Evolutionary conservation across 1,140 invertebrate genomes (phyloP).

Genomic region (Rhynchophorus ferrugineus): DNA sequence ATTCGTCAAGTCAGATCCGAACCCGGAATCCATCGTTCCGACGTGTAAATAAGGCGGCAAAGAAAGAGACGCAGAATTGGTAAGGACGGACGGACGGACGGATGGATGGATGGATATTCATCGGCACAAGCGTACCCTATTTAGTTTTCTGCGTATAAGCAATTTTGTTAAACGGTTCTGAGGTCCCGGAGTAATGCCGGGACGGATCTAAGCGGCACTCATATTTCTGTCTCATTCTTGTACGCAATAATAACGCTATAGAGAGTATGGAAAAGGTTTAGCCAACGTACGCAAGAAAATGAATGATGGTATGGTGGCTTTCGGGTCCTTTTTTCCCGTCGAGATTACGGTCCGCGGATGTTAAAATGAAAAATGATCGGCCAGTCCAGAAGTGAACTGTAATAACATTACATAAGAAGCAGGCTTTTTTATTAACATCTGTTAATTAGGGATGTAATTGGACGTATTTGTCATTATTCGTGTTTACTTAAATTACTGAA

Average conservation of each 20-base stretch:
- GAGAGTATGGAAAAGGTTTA: not conserved
- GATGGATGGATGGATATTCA: no score
- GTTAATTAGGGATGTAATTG: no score
- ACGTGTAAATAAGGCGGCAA: not conserved
- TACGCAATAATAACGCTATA: not conserved
- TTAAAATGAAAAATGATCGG: not conserved
- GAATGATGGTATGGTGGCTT: not conserved
- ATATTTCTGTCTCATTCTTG: not conserved
- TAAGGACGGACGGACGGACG: no score
- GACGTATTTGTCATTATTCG: no score
- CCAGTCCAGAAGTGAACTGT: no score
- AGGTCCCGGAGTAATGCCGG: not conserved
- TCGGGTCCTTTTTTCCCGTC: not conserved
- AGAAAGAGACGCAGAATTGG: no score
- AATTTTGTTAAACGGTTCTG: not conserved
- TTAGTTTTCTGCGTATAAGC: not conserved
- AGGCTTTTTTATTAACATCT: constrained; percentile 2
- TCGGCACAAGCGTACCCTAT: not conserved
- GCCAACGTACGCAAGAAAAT: not conserved
- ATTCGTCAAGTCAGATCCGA: not conserved
- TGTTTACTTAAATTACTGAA: no score
- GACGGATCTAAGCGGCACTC: no score
- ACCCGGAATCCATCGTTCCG: not conserved
- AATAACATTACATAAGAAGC: no score
- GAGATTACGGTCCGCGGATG: not conserved